Conservation (phyloP, 2,797 vertebrate genomes). For the Meda fulgida region DNA sequence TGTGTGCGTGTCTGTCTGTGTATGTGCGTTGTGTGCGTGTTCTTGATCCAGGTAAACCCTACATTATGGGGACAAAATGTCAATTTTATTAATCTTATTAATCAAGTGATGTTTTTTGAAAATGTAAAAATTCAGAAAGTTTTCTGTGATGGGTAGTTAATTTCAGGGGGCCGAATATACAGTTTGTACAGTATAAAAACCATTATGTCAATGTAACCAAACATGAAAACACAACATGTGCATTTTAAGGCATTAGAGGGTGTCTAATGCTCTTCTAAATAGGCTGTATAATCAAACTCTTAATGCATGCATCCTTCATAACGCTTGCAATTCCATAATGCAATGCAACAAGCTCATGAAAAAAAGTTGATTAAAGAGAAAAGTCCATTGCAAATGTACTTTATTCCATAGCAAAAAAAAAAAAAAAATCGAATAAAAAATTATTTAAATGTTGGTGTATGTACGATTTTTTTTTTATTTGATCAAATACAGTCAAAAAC, state of each 20-base stretch:
- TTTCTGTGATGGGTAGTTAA: neutral
- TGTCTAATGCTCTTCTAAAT: too few relatives aligned
- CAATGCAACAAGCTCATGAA: neutral
- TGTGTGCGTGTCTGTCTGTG: neutral
- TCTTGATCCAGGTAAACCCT: neutral
- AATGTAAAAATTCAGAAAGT: neutral
- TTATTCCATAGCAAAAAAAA: neutral
- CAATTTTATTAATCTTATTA: neutral
- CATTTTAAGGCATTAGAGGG: too few relatives aligned
- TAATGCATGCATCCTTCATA: neutral
- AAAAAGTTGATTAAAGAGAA: neutral
- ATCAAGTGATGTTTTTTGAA: neutral
- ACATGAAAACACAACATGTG: neutral
- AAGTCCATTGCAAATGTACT: neutral
- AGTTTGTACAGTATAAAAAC: neutral
- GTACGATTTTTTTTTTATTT: neutral
- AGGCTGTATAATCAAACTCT: neutral
- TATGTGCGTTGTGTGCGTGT: too few relatives aligned
- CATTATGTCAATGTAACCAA: neutral
- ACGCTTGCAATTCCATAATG: neutral
- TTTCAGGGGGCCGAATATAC: neutral
- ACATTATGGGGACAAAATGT: neutral
- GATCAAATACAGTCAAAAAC: neutral
- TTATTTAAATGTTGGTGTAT: too few relatives aligned
- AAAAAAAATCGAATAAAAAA: too few relatives aligned